phyloP scores from a whole-genome alignment of 2,888 invertebrate species.

The Proisotoma minuta region DNA sequence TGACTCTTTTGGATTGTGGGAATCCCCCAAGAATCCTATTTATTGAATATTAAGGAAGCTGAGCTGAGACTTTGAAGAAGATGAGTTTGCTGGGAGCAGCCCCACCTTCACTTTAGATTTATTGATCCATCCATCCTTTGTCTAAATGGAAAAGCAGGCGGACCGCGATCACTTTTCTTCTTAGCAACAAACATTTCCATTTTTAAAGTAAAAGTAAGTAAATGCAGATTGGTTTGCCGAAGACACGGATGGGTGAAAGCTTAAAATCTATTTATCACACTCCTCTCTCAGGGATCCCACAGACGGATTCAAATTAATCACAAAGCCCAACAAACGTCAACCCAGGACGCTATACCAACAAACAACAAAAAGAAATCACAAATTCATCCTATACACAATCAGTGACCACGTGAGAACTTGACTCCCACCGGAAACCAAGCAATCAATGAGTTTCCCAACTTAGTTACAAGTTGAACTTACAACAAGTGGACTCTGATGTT shows the following conservation, averaged over 20 bases:
- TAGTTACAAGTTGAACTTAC: too few species aligned
- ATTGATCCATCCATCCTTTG: slow-evolving; percentile 6
- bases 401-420: slow-evolving; percentile 1
- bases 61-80: slow-evolving; percentile 5
- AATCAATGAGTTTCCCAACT: too few species aligned
- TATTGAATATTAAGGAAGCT: slow-evolving; percentile 9
- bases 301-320: slow-evolving; percentile 43
- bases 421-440: not conserved
- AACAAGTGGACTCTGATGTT: not conserved
- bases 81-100: slow-evolving; percentile 1
- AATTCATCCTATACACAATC: not conserved
- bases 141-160: not conserved
- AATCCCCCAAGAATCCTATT: slow-evolving; percentile 7
- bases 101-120: slow-evolving; percentile 6
- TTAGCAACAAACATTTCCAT: slow-evolving; percentile 5
- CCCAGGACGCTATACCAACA: not conserved
- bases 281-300: slow-evolving; percentile 30
- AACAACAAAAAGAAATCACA: not conserved
- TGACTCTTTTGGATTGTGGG: slow-evolving; percentile 1
- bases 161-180: slow-evolving; percentile 1
- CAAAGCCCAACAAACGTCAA: slow-evolving; percentile 20
- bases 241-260: slow-evolving; percentile 19
- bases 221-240: slow-evolving; percentile 4
- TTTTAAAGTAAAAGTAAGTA: slow-evolving; percentile 5
- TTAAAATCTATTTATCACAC: slow-evolving; percentile 47